These are phyloP conservation scores for Drosophila orosa DNA, from an alignment of 1,140 invertebrate species.

Conservation along the genomic window DNA sequence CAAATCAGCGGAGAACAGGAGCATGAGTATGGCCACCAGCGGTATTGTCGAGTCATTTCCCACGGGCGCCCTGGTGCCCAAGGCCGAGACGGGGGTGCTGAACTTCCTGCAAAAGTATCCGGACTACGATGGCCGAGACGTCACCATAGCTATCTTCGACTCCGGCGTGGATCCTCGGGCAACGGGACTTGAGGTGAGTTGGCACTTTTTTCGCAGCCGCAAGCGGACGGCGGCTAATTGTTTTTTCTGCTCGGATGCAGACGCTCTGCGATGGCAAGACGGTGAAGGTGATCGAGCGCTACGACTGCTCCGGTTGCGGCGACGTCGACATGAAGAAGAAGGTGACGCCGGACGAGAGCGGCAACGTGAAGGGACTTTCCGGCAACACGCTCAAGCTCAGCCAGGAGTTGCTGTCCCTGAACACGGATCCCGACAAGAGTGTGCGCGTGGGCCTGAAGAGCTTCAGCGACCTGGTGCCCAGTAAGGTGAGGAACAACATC, in stretches of 20 bases:
- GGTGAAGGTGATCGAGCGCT: constrained; percentile 96
- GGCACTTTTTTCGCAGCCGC: constrained; percentile 10
- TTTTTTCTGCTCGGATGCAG: constrained; percentile 85
- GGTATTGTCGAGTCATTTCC: constrained; percentile 91
- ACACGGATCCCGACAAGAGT: constrained; percentile 86
- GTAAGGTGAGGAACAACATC: constrained; percentile 92
- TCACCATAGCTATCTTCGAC: constrained; percentile 97
- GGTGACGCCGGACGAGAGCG: constrained; percentile 89
- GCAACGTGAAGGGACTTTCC: constrained; percentile 92
- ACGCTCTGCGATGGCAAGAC: constrained; percentile 89
- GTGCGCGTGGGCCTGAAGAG: constrained; percentile 95
- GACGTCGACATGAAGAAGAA: constrained; percentile 96
- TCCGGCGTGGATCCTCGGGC: constrained; percentile 98
- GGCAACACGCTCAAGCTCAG: constrained; percentile 91
- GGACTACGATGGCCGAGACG: constrained; percentile 95
- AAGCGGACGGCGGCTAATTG: constrained; percentile 3
- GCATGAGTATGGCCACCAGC: constrained; percentile 77
- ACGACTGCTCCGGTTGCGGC: constrained; percentile 97
- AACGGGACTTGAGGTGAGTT: constrained; percentile 94
- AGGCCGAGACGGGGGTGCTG: constrained; percentile 96
- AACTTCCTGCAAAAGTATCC: constrained; percentile 96
- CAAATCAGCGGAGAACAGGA: constrained; percentile 35
- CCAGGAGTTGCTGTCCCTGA: constrained; percentile 55
- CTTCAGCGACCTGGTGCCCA: constrained; percentile 94
- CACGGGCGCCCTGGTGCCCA: constrained; percentile 93